Conservation (phyloP, 1,140 invertebrate species). For the Bathynomus jamesi region DNA sequence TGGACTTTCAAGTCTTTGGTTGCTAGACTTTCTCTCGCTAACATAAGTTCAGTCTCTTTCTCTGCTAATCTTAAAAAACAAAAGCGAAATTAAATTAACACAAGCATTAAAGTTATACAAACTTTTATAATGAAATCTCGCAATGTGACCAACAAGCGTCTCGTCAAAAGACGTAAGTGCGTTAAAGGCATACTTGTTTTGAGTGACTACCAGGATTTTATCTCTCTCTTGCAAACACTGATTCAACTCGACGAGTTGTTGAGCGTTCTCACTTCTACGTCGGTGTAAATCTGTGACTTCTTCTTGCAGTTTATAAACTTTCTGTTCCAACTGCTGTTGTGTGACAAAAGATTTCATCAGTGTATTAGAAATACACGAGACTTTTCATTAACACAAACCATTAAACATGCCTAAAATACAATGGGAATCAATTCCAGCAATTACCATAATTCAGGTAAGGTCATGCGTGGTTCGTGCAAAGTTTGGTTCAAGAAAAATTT, state of each 20-base stretch:
- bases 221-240: slow-evolving; percentile 75
- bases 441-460: too few species aligned
- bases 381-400: not conserved
- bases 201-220: slow-evolving; percentile 44
- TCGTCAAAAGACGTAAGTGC: too few species aligned
- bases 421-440: not conserved
- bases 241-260: slow-evolving; percentile 85
- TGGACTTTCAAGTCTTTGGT: slow-evolving; percentile 41
- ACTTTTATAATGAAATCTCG: too few species aligned
- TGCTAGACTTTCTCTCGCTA: slow-evolving; percentile 41
- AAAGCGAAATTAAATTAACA: slow-evolving; percentile 11
- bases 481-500: too few species aligned
- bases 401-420: not conserved
- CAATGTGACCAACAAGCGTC: too few species aligned
- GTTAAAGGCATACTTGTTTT: slow-evolving; percentile 19
- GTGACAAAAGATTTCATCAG: not conserved
- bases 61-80: slow-evolving; percentile 60
- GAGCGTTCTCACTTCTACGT: slow-evolving; percentile 80
- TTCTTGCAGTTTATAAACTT: slow-evolving; percentile 76
- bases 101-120: too few species aligned
- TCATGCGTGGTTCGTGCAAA: too few species aligned
- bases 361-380: not conserved
- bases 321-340: slow-evolving; percentile 62
- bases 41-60: slow-evolving; percentile 56
- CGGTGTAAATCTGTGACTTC: slow-evolving; percentile 83